These are phyloP conservation scores for Drepana falcataria DNA, from an alignment of 2,888 invertebrate species.

Conservation along the genomic window DNA sequence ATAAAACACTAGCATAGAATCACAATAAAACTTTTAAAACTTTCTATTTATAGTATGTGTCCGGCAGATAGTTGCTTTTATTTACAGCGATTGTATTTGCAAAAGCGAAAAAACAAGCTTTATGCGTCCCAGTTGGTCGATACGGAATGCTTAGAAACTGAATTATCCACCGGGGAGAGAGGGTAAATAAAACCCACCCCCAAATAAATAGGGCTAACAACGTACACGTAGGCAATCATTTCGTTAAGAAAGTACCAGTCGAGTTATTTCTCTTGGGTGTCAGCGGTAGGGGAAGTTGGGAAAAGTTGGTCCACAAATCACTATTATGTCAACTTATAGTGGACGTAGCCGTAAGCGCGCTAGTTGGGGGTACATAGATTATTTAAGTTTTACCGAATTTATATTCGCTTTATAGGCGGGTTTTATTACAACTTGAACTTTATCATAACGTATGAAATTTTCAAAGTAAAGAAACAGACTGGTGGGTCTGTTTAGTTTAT, in stretches of 20 bases:
- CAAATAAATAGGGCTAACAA: constrained; percentile 73
- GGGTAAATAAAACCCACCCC: constrained; percentile 70
- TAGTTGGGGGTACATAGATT: constrained; percentile 29
- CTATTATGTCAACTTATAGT: constrained; percentile 59
- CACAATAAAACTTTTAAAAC: not conserved
- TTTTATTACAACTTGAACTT: not conserved
- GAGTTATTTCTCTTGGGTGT: constrained; percentile 69
- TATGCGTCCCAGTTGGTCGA: constrained; percentile 68
- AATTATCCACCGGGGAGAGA: constrained; percentile 68
- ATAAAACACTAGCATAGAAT: not conserved
- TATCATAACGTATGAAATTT: no score
- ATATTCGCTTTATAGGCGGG: constrained; percentile 9
- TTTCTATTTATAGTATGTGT: not conserved
- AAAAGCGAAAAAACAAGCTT: constrained; percentile 53
- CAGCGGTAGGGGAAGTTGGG: constrained; percentile 35
- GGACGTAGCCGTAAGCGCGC: constrained; percentile 34
- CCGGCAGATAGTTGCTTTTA: constrained; percentile 13
- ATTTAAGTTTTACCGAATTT: constrained; percentile 13
- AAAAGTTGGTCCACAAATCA: constrained; percentile 58
- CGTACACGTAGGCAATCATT: constrained; percentile 75
- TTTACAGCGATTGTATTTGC: constrained; percentile 27
- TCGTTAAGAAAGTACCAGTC: constrained; percentile 71
- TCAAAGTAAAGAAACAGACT: no score
- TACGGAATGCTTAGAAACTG: constrained; percentile 71
- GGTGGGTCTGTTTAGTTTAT: no score